Conservation (phyloP, 2,888 invertebrate species). For the Achlya flavicornis region DNA sequence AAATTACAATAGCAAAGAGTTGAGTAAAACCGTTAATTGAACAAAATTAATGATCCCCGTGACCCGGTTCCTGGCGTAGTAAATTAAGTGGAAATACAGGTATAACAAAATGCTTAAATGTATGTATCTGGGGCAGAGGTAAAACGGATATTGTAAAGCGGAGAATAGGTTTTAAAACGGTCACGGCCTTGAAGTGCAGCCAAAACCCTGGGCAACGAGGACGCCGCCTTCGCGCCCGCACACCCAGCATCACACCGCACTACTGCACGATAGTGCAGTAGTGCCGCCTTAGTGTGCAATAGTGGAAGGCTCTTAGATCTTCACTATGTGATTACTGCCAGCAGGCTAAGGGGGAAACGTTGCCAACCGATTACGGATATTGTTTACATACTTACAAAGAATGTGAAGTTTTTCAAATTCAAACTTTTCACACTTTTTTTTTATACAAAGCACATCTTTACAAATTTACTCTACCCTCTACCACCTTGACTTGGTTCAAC, state of each 20-base stretch:
- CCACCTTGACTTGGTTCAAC: no score
- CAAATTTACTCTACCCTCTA: no score
- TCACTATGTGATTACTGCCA: neutral
- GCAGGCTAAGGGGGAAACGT: neutral
- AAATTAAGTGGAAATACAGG: neutral
- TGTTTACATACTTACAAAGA: neutral
- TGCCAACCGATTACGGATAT: neutral
- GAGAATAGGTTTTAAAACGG: slow-evolving; percentile 28
- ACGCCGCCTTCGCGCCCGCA: slow-evolving; percentile 15
- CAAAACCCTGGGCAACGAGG: slow-evolving; percentile 22
- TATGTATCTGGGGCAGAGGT: slow-evolving; percentile 26
- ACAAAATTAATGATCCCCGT: slow-evolving; percentile 27
- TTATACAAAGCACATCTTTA: no score
- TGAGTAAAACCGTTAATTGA: slow-evolving; percentile 20
- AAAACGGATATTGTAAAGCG: slow-evolving; percentile 17
- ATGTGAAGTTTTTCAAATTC: neutral
- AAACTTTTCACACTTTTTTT: no score
- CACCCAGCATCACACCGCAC: neutral
- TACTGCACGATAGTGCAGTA: neutral
- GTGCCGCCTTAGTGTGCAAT: neutral
- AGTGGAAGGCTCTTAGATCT: neutral
- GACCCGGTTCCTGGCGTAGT: slow-evolving; percentile 16
- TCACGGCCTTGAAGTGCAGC: slow-evolving; percentile 37
- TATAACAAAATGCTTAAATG: slow-evolving; percentile 17
- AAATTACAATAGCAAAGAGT: slow-evolving; percentile 37